Base-by-base conservation (phyloP, 1,140 invertebrate genomes). In the Magallana angulata region DNA sequence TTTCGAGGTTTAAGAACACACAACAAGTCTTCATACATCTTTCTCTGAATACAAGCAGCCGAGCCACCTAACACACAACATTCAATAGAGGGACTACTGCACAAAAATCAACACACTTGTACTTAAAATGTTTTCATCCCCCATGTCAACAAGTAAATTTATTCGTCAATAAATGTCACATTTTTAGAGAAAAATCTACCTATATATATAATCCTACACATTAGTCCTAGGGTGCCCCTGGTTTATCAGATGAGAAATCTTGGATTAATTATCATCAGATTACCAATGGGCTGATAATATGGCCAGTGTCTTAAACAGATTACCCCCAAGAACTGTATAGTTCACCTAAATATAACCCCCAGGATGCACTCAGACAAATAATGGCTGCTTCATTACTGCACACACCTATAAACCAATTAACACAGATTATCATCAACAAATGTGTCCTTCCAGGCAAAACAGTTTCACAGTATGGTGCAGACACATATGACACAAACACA, bases 131-230 rank as follows among this genome's bases (percentile, higher is more conserved):
- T 48, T 48, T 48, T 30, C 18, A 30, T 18, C 24, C 68, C 9
- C 24, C 24, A 76, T 76, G 68, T 76, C 68, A 76, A 76, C 68
- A 76, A 76, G 68, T 76, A 36, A 76, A 76, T 76, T 76, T 76
- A 76, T 76, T 76, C 30, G 36, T 76, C 68, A 76, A 76, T 76
- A 76, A 76, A 76, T 76, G 68, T 76, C 68, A 76, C 68, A 76
- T 11, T 12, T 30, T 12, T 30, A 76, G 24, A 64, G 36, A 76
- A 76, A 48, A 48, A 48, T 48, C 36, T 48, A 48, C 36, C 36
- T 76, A 30, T 76, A 18, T 76, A 76, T 76, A 76, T 30, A 76
- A 76, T 30, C 68, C 68, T 12, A 36, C 8, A 76, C 68, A 36
- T 9, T 24, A 30, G 18, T 76, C 68, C 68, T 30, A 30, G 18